Percentiles rank a stretch among this genome's conserved stretches.
Evolutionary conservation across 92 coral and sea anemone species (phyloP).

Genomic region (Porites divaricata): DNA sequence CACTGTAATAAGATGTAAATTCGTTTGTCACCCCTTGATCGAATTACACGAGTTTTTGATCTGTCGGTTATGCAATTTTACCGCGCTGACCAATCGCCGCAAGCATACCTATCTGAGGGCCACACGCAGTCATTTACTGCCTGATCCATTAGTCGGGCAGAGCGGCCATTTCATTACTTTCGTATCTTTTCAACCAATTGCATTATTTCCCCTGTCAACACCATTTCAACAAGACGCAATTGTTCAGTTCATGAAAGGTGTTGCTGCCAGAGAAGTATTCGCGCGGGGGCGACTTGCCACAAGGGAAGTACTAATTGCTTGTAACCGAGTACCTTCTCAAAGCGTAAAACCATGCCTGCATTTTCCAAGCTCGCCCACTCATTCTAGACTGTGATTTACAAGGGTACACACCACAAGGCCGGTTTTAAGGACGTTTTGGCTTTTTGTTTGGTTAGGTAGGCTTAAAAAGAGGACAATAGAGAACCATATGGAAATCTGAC

Average conservation of each 20-base stretch:
- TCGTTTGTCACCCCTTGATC: conserved; percentile 75
- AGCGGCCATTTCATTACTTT: conserved; percentile 77
- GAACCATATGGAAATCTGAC: conserved; percentile 49
- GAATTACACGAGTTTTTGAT: conserved; percentile 66
- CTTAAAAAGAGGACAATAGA: conserved; percentile 26
- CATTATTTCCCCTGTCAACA: conserved; percentile 90
- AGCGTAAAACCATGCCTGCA: conserved; percentile 82
- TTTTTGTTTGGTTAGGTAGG: conserved; percentile 31
- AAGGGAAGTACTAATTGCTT: conserved; percentile 77
- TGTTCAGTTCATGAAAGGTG: conserved; percentile 61
- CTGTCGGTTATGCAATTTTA: conserved; percentile 77
- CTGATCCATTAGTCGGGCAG: conserved; percentile 60
- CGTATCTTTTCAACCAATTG: conserved; percentile 75
- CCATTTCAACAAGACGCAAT: conserved; percentile 87
- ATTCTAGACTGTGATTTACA: conserved; percentile 21
- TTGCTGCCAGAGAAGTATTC: conserved; percentile 60
- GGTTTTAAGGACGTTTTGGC: conserved; percentile 10
- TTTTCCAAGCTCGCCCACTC: not conserved
- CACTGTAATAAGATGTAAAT: conserved; percentile 71
- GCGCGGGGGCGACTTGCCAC: conserved; percentile 67
- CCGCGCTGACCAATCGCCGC: conserved; percentile 75
- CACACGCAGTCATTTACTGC: conserved; percentile 86
- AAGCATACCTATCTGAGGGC: conserved; percentile 76
- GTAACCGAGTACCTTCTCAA: conserved; percentile 55
- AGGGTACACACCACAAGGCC: conserved; percentile 18